These are phyloP conservation scores for Sussaba pulchella DNA, from an alignment of 2,888 invertebrate genomes.

Conservation along the genomic window DNA sequence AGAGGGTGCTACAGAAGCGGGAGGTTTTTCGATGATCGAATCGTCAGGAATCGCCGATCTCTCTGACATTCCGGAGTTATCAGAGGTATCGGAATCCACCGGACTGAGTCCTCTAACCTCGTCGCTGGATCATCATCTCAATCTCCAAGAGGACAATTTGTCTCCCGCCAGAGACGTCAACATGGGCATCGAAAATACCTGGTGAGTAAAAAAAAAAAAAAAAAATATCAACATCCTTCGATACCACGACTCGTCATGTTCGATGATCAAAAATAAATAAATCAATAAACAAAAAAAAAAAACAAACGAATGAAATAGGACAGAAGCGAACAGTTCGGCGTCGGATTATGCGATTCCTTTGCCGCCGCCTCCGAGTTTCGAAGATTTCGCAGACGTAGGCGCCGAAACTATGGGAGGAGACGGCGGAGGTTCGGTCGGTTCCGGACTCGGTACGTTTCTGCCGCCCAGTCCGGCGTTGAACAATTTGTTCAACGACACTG, in stretches of 20 bases:
- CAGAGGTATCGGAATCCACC: constrained; percentile 80
- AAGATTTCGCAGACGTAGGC: constrained; percentile 78
- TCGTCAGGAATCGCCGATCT: constrained; percentile 78
- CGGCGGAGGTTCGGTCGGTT: constrained; percentile 68
- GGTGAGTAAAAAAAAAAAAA: constrained; percentile 74
- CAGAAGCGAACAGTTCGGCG: constrained; percentile 80
- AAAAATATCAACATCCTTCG: neutral
- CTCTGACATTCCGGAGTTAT: constrained; percentile 77
- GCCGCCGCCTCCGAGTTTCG: constrained; percentile 79
- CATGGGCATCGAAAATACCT: constrained; percentile 85
- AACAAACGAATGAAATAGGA: constrained; percentile 73
- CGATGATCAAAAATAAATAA: neutral
- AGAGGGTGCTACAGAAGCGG: constrained; percentile 77
- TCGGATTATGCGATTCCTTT: constrained; percentile 80
- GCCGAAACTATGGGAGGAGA: constrained; percentile 77
- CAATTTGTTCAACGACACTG: constrained; percentile 81
- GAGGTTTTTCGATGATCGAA: constrained; percentile 80
- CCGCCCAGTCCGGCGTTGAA: constrained; percentile 80
- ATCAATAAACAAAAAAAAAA: neutral
- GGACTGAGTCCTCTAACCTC: constrained; percentile 82
- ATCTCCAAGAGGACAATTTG: constrained; percentile 79
- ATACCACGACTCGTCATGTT: neutral
- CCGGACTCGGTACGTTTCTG: constrained; percentile 81
- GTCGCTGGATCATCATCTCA: constrained; percentile 80
- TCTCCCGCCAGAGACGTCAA: constrained; percentile 75